phyloP scores from a whole-genome alignment of 2,797 vertebrate species.

The Limosa lapponica region DNA sequence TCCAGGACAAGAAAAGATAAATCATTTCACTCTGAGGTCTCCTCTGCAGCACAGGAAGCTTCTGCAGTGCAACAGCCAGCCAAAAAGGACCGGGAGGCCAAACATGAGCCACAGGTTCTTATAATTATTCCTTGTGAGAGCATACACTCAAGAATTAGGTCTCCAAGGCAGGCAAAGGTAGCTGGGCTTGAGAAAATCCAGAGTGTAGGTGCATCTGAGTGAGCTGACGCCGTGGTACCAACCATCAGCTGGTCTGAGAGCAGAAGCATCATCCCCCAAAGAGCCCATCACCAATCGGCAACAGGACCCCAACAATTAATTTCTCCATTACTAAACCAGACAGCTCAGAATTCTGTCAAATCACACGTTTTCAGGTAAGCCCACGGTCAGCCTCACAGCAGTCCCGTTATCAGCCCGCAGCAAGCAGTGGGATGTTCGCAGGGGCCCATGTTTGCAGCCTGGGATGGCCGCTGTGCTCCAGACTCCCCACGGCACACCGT shows the following conservation, averaged over 20 bases:
- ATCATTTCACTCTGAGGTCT: background rate
- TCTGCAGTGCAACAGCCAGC: background rate
- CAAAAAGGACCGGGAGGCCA: background rate
- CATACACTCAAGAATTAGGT: fast-evolving
- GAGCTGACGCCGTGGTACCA: background rate
- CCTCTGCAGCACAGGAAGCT: background rate
- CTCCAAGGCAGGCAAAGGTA: background rate
- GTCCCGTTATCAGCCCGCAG: background rate
- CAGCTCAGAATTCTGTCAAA: background rate
- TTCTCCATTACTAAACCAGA: background rate
- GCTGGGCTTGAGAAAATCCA: background rate
- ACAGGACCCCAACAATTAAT: background rate
- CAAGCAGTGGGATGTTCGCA: background rate
- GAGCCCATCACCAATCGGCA: background rate
- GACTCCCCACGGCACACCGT: background rate
- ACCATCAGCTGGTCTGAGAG: background rate
- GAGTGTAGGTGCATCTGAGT: fast-evolving
- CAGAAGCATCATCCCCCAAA: background rate
- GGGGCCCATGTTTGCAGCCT: background rate
- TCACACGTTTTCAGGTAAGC: background rate
- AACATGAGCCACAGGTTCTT: background rate
- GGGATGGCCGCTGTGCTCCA: background rate
- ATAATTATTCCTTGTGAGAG: background rate
- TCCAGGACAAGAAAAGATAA: background rate
- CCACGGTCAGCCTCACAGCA: background rate